Percentiles rank a stretch among this genome's conserved stretches.
Conservation (phyloP, 2,888 invertebrate genomes). For the Gymnocheta viridis region DNA sequence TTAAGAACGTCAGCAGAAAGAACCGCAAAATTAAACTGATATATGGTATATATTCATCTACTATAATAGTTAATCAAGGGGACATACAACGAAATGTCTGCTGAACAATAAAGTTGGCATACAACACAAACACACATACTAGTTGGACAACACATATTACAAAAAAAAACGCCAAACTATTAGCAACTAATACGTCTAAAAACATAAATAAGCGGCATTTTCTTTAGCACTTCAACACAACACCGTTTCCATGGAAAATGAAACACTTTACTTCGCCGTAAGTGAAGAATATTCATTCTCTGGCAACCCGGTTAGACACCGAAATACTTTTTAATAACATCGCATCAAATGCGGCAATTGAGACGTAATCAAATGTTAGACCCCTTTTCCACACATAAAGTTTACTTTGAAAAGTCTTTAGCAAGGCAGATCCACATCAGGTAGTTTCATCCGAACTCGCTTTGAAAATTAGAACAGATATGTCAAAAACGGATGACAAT, state of each 20-base stretch:
- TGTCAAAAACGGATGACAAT: no score
- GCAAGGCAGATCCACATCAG: no score
- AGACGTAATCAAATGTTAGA: no score
- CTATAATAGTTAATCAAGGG: constrained; percentile 52
- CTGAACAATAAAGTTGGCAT: background rate
- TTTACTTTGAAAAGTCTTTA: no score
- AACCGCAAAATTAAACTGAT: background rate
- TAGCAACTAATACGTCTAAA: constrained; percentile 4
- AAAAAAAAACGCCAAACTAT: background rate
- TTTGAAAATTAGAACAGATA: no score
- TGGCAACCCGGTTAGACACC: no score
- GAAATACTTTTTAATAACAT: no score
- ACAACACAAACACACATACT: background rate
- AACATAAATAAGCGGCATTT: constrained; percentile 1
- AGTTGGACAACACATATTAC: background rate
- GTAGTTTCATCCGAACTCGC: no score
- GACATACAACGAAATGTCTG: background rate
- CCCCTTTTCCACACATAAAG: no score
- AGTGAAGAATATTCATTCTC: no score
- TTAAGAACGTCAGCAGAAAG: background rate
- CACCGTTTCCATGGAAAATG: background rate
- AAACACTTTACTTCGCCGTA: no score
- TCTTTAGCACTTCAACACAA: background rate
- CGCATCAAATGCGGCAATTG: no score
- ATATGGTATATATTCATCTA: constrained; percentile 20